Base-by-base conservation (phyloP, 2,113 vertebrate genomes). In the Toxotes jaculatrix region DNA sequence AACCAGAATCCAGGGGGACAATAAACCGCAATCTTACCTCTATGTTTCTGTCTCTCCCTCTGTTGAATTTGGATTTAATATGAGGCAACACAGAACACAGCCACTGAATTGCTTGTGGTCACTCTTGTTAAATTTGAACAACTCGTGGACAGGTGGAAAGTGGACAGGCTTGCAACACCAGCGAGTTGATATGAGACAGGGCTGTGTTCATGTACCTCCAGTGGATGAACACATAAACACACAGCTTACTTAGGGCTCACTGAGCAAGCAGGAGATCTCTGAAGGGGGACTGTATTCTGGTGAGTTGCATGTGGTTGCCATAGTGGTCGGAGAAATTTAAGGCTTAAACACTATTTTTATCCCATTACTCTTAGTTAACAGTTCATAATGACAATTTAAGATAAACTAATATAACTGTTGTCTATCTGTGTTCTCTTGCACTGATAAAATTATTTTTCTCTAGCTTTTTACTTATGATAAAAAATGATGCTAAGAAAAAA, bases 1-100 rank as follows among this genome's bases (percentile, higher is more conserved):
- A 59, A 70, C 77, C 67, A 65, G 47, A 73, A 61, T 74, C 62
- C 72, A 47, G 19, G 82, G 47, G 82, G 47, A 69, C 36, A 73
- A 72, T 73, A 45, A 83, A 74, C 32, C 1, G 27, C 27, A 27
- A 27, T 27, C 27, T 23, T 8, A 40, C 19, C 23, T 36, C 7
- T 5, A 61, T 51, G 38, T 69, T 61, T 17, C 4, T 40, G 61
- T 51, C 13, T 81, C 27, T 40, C n/a, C 1, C 1, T 55, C 56
- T 7, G 4, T 45, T 43, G 11, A 55, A 53, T 57, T 16, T 47
- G 16, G 21, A 55, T 38, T 47, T 23, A 56, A 40, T 40, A 49
- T 55, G 63, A 68, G 31, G 75, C 62, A 73, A 14, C 45, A 27
- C 9, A 43, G 14, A 73, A 14, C 45, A 27, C 9, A 43, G 14